A percentile compares a stretch with the other conserved stretches of the same genome.
These are phyloP conservation scores for Archivesica marissinica DNA, from an alignment of 1,140 invertebrate genomes.

Conservation along the genomic window DNA sequence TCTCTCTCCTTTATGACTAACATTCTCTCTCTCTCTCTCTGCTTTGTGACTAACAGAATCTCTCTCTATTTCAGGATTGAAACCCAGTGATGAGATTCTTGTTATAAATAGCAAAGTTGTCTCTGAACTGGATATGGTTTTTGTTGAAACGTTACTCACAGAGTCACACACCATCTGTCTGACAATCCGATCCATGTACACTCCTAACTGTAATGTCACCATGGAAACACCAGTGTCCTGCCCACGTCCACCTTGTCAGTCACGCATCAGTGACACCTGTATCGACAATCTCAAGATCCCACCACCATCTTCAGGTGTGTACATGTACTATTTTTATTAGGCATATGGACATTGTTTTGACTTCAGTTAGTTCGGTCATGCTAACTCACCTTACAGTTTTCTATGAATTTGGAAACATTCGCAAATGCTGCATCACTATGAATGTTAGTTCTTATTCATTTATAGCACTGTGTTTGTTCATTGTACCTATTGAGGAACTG, in stretches of 20 bases:
- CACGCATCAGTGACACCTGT: slow-evolving; percentile 97
- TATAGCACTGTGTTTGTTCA: too few relatives aligned
- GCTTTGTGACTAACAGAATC: too few relatives aligned
- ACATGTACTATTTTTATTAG: too few relatives aligned
- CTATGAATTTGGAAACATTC: too few relatives aligned
- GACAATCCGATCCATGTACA: slow-evolving; percentile 98
- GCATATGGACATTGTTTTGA: too few relatives aligned
- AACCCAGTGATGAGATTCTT: slow-evolving; percentile 99
- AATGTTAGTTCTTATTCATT: background rate
- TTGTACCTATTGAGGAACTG: too few relatives aligned
- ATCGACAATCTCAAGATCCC: slow-evolving; percentile 98
- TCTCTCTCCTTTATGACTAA: too few relatives aligned
- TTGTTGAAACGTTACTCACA: slow-evolving; percentile 96
- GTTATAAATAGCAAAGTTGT: slow-evolving; percentile 99
- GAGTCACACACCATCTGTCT: slow-evolving; percentile 97
- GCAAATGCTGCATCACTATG: slow-evolving; percentile 4
- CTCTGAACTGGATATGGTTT: slow-evolving; percentile 99
- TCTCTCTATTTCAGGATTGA: slow-evolving; percentile 89
- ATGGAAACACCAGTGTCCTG: slow-evolving; percentile 89
- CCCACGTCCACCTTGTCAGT: slow-evolving; percentile 94
- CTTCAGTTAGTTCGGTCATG: too few relatives aligned
- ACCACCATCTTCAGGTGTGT: slow-evolving; percentile 87
- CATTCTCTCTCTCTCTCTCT: too few relatives aligned
- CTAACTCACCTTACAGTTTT: too few relatives aligned
- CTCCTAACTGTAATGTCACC: slow-evolving; percentile 85